phyloP scores from a whole-genome alignment of 2,113 vertebrate genomes.

The Crotophaga sulcirostris region DNA sequence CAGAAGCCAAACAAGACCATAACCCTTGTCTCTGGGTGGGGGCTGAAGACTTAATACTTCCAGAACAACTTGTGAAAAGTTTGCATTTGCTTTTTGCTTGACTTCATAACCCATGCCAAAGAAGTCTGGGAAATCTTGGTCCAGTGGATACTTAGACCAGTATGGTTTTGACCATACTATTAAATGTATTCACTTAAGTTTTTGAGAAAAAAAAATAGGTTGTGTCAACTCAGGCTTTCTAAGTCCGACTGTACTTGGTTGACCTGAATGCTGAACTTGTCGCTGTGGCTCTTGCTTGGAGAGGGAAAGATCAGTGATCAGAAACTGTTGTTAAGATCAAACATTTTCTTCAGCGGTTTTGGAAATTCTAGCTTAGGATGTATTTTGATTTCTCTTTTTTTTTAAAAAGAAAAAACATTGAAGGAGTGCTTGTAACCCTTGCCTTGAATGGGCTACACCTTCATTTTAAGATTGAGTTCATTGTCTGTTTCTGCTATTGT shows the following conservation, averaged over 20 bases:
- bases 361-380: neutral
- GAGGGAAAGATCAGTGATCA: neutral
- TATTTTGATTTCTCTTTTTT: neutral
- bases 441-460: neutral
- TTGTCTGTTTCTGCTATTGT: slow-evolving; percentile 37
- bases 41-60: neutral
- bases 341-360: neutral
- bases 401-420: neutral
- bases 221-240: neutral
- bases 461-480: neutral
- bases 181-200: neutral
- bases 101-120: neutral
- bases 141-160: neutral
- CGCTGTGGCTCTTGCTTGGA: neutral
- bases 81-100: neutral
- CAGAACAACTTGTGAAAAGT: neutral
- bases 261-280: neutral
- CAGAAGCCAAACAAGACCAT: neutral
- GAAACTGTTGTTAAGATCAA: neutral
- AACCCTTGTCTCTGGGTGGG: neutral
- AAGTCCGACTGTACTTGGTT: rapidly evolving
- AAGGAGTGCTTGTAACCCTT: neutral
- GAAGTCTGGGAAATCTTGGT: neutral
- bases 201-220: neutral
- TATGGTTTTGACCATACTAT: too few species aligned